Evolutionary conservation across 2,888 invertebrate species (phyloP).

Genomic region (Pristionchus entomophagus): DNA sequence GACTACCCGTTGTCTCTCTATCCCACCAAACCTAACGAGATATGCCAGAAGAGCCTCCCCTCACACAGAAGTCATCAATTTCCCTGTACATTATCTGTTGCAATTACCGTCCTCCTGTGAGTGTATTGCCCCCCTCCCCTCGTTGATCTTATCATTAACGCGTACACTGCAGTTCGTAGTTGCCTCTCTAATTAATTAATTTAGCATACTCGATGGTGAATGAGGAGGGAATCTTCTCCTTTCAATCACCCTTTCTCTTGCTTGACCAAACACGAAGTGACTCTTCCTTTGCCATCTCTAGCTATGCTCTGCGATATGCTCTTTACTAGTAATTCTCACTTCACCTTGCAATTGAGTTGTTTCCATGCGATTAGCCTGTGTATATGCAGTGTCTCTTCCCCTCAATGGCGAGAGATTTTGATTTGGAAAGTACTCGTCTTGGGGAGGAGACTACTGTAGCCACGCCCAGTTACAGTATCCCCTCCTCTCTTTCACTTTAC

Average conservation of each 20-base stretch:
- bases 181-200: neutral
- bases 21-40: neutral
- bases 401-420: neutral
- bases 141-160: neutral
- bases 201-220: neutral
- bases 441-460: conserved; percentile 1
- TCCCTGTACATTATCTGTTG: conserved; percentile 8
- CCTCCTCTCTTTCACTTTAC: neutral
- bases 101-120: neutral
- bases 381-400: conserved; percentile 9
- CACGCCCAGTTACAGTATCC: neutral
- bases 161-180: neutral
- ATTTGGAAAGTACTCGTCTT: neutral
- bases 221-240: neutral
- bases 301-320: neutral
- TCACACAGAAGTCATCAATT: too few relatives aligned
- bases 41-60: neutral
- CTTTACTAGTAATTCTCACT: neutral
- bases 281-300: neutral
- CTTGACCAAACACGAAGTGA: neutral
- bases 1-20: too few relatives aligned
- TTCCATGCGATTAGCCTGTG: neutral
- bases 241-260: neutral
- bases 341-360: neutral
- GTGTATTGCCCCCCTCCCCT: neutral